A percentile compares a stretch with the other conserved stretches of the same genome.
Evolutionary conservation across 2,113 vertebrate genomes (phyloP).

Genomic region (Myocastor coypus): DNA sequence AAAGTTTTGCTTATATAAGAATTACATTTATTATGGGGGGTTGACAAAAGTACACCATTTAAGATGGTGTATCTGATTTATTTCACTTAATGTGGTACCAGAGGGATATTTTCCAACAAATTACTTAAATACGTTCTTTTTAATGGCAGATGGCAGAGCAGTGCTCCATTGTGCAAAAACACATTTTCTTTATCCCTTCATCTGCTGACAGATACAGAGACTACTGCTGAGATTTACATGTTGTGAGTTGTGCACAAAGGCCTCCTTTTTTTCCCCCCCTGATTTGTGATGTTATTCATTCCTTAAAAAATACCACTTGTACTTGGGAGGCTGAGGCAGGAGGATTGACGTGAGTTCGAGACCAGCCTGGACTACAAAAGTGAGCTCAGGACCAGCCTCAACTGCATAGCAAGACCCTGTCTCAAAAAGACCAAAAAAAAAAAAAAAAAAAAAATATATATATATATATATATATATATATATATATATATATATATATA

Average conservation of each 20-base stretch:
- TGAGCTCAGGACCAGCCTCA: too few species aligned
- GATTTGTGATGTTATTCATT: constrained; percentile 25
- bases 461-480: too few species aligned
- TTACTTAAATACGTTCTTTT: background rate
- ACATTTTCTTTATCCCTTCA: background rate
- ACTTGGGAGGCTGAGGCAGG: too few species aligned
- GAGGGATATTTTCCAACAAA: background rate
- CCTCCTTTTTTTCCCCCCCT: background rate
- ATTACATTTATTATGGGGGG: background rate
- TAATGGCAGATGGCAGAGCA: background rate
- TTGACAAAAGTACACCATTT: background rate
- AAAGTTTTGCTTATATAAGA: background rate
- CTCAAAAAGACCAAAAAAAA: too few species aligned
- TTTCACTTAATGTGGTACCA: background rate
- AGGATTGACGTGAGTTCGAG: too few species aligned
- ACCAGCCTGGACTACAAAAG: too few species aligned
- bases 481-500: too few species aligned
- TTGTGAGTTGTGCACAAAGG: background rate
- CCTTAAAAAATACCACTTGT: constrained; percentile 78
- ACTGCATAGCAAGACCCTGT: too few species aligned
- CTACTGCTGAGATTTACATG: background rate
- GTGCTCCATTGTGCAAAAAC: background rate
- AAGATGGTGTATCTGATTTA: background rate
- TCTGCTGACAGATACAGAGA: background rate
- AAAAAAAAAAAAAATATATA: too few species aligned